Evolutionary conservation across 2,888 invertebrate species (phyloP).

Genomic region (Drosophila setosimentum): DNA sequence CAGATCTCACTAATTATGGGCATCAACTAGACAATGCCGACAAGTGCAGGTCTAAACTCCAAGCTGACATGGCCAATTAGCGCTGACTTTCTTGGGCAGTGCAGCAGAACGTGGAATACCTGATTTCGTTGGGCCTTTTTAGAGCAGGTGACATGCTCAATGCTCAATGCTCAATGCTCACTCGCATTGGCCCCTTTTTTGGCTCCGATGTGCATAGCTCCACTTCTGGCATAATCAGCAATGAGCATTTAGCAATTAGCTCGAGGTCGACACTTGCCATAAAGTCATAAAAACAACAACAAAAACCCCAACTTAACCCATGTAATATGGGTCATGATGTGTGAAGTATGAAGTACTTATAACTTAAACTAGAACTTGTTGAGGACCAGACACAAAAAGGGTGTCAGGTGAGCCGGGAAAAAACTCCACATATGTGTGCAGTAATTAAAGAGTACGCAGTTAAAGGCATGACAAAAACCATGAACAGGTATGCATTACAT

Average conservation of each 20-base stretch:
- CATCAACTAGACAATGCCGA: not conserved
- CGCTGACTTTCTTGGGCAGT: slow-evolving; percentile 58
- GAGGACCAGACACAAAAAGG: slow-evolving; percentile 8
- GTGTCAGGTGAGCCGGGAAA: not conserved
- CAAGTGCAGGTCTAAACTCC: not conserved
- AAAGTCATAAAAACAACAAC: slow-evolving; percentile 10
- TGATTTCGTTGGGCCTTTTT: slow-evolving; percentile 27
- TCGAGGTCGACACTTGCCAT: slow-evolving; percentile 48
- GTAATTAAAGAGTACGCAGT: slow-evolving; percentile 56
- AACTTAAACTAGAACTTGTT: slow-evolving; percentile 72
- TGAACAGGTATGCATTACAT: not conserved
- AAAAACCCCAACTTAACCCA: slow-evolving; percentile 19
- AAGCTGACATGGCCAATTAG: slow-evolving; percentile 33
- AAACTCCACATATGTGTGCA: slow-evolving; percentile 39
- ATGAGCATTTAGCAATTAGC: slow-evolving; percentile 39
- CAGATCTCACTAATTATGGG: slow-evolving; percentile 17
- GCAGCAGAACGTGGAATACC: slow-evolving; percentile 65
- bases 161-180: slow-evolving; percentile 31
- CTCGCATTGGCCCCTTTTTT: not conserved
- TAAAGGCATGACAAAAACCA: slow-evolving; percentile 16
- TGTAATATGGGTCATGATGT: slow-evolving; percentile 67
- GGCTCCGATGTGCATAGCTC: slow-evolving; percentile 29
- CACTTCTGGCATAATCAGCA: slow-evolving; percentile 27
- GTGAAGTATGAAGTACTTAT: slow-evolving; percentile 17
- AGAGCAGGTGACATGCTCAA: slow-evolving; percentile 59